Percentiles rank a stretch among this genome's conserved stretches.
phyloP scores from a whole-genome alignment of 1,140 invertebrate genomes.

The Cydia splendana region DNA sequence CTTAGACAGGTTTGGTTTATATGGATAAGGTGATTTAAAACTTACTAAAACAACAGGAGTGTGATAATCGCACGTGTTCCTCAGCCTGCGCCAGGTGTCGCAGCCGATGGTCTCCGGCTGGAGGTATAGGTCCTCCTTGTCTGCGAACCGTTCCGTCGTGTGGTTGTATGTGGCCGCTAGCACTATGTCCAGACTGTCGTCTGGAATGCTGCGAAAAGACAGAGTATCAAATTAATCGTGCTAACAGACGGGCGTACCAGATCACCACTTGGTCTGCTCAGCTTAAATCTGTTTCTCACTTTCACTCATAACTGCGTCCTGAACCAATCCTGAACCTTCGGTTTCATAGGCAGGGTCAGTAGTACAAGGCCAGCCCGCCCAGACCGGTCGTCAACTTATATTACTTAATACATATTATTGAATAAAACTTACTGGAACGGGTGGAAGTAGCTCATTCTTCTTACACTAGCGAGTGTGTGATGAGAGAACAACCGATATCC shows the following conservation, averaged over 20 bases:
- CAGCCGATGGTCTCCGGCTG: conserved; percentile 81
- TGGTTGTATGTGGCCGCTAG: conserved; percentile 82
- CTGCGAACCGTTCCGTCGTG: conserved; percentile 80
- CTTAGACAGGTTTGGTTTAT: too few relatives aligned
- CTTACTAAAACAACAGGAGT: conserved; percentile 61
- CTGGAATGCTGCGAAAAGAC: conserved; percentile 69
- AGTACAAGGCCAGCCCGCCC: too few relatives aligned
- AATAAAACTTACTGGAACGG: conserved; percentile 63
- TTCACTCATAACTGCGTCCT: too few relatives aligned
- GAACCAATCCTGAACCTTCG: too few relatives aligned
- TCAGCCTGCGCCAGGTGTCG: conserved; percentile 79
- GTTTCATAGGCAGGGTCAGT: too few relatives aligned
- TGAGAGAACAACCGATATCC: conserved; percentile 82
- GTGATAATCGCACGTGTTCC: conserved; percentile 80
- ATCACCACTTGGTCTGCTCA: too few relatives aligned
- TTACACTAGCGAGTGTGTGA: conserved; percentile 82
- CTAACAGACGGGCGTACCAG: too few relatives aligned
- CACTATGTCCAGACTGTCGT: conserved; percentile 82
- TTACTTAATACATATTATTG: too few relatives aligned
- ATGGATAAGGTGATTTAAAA: too few relatives aligned
- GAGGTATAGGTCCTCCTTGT: conserved; percentile 81
- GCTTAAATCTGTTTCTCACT: too few relatives aligned
- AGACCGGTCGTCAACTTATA: too few relatives aligned
- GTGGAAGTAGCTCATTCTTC: conserved; percentile 77
- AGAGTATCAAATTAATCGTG: too few relatives aligned